Base-by-base conservation (phyloP, 1,140 invertebrate genomes). In the Sarcophaga bullata region DNA sequence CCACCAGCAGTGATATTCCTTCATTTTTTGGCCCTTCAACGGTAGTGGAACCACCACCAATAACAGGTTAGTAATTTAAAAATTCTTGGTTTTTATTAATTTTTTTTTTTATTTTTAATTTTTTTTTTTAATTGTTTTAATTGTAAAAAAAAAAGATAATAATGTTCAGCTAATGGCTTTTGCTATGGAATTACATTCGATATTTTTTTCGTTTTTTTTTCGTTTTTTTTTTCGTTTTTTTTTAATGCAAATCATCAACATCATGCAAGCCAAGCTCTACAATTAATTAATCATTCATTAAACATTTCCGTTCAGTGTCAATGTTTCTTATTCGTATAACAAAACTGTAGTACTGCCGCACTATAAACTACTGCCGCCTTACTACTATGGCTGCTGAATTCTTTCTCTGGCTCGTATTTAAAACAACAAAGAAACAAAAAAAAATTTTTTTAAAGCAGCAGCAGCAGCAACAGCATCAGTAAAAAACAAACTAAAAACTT, bases 11-110 rank as follows among this genome's bases (percentile, higher is more conserved):
- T 86, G 94, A 95, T 92, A 92, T 95, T 87, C 94, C 95, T 83
- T 93, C 93, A 85, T 95, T 96, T 91, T 96, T 95, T 90, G 94
- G 94, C 17, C 94, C 94, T 78, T 94, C 92, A 84, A 95, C 93
- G 82, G 93, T 96, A 85, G 94, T 96, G 82, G 95, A 96, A 90
- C 95, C 95, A 84, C 95, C 95, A 84, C 95, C 95, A 84, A 97
- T 97, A 88, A 95, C 95, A 94, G 96, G 95, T 96, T 91, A 92
- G 92, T 87, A 83, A 52, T 17, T 73, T 10, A 10, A 46, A 78
- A 10, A 78, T 49, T n/a, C n/a, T 78, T 47, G 50, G 50, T 10
- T 72, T 13, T 13, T 37, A 2, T 37, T 37, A 37, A 37, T 4
- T 37, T 37, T 37, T 37, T 37, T 37, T 37, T 37, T 13, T 13